A percentile compares a stretch with the other conserved stretches of the same genome.
Conservation (phyloP, 2,888 invertebrate genomes). For the Conops quadrifasciatus region DNA sequence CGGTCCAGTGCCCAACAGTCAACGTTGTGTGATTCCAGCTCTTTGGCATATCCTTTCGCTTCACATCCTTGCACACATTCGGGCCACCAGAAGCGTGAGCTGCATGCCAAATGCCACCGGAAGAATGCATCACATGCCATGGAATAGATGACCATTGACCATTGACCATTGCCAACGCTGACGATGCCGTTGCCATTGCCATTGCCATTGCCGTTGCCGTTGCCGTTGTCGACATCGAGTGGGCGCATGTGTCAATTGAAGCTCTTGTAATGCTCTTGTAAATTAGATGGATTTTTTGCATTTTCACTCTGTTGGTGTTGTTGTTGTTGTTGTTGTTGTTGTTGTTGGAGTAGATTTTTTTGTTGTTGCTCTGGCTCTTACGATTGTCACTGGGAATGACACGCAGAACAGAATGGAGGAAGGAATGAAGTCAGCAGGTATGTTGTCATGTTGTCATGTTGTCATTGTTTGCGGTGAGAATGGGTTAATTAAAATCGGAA, state of each 20-base stretch:
- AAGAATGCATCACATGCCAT: too few species aligned
- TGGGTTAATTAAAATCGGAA: constrained; percentile 3
- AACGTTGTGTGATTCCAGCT: too few species aligned
- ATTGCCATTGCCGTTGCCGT: not conserved
- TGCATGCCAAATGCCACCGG: too few species aligned
- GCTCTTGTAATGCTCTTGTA: not conserved
- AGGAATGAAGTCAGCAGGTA: too few species aligned
- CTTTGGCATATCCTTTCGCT: too few species aligned
- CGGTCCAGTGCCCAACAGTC: too few species aligned
- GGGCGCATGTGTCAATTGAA: not conserved
- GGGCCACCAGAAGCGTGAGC: too few species aligned
- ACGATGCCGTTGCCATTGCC: not conserved
- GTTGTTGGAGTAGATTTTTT: not conserved
- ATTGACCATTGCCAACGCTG: not conserved
- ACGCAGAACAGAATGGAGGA: too few species aligned
- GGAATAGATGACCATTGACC: not conserved
- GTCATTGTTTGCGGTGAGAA: not conserved
- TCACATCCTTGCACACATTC: too few species aligned
- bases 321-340: not conserved
- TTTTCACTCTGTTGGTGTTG: not conserved
- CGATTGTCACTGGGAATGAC: not conserved
- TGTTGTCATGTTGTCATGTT: too few species aligned
- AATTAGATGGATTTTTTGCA: constrained; percentile 6
- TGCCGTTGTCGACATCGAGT: not conserved
- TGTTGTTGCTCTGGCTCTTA: not conserved